Base-by-base conservation (phyloP, 2,113 vertebrate species). In the Paralichthys olivaceus region DNA sequence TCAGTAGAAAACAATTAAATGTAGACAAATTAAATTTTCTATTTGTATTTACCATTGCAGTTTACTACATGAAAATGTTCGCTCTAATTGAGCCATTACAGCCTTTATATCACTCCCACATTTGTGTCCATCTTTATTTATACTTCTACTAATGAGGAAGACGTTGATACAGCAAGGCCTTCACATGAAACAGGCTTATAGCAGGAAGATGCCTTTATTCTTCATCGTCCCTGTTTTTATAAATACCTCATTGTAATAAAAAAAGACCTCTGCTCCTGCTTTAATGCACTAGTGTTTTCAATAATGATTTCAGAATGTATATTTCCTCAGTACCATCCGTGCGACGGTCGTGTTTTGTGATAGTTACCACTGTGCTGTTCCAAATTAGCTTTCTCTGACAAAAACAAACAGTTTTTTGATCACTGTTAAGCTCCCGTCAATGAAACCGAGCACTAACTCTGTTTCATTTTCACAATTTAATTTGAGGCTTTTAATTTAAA, bases 401-500 rank as follows among this genome's bases (percentile, higher is more conserved):
- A 19, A 61, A 47, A 37, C 32, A 20, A 19, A 11, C 23, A 2
- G 22, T n/a, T 15, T 25, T 68, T 13, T 68, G 20, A 67, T 32
- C 29, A 1, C 51, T 7, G 53, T 20, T 57, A 12, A 57, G 32
- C 22, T 9, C 7, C 28, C 14, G n/a, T 17, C 51, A 51, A 11
- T 7, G 26, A 54, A 34, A 68, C 47, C 15, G 1, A 37, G 14
- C 49, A 8, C 19, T 2, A 14, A 53, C 28, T 54, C 26, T 29
- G 45, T 53, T 23, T 15, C 12, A 37, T 19, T 49, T 4, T 51
- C 63, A 65, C 51, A 12, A 14, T 40, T 40, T 20, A 9, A 55
- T 67, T 54, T 54, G 25, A 29, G 49, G 22, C 3, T 11, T 53
- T 53, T 69, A 4, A 53, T 66, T 58, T 57, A 55, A 71, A 49